Conservation (phyloP, 2,113 vertebrate genomes). For the Upupa epops region DNA sequence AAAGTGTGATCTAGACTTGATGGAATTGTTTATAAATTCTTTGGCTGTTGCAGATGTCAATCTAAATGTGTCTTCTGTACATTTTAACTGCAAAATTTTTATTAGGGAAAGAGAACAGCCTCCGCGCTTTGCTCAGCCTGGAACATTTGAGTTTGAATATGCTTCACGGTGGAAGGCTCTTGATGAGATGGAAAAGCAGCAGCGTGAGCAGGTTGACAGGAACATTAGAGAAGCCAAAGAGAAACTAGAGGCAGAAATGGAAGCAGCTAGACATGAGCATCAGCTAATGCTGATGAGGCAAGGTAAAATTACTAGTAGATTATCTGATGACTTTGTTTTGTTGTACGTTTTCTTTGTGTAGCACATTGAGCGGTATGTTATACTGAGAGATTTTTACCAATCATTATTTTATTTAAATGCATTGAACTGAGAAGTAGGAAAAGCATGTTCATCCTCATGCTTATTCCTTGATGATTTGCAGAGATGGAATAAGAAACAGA, state of each 20-base stretch:
- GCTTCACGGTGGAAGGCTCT: slow-evolving; percentile 97
- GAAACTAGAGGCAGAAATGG: slow-evolving; percentile 97
- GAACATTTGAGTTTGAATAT: slow-evolving; percentile 98
- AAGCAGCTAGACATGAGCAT: slow-evolving; percentile 95
- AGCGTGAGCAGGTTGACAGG: slow-evolving; percentile 91
- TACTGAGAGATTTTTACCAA: background rate
- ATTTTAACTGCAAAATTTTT: slow-evolving; percentile 49
- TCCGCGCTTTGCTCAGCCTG: slow-evolving; percentile 94
- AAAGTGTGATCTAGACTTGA: background rate
- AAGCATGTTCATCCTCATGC: background rate
- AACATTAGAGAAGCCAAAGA: slow-evolving; percentile 95
- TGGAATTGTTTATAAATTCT: background rate
- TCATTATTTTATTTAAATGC: background rate
- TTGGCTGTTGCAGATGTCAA: background rate
- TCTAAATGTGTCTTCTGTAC: slow-evolving; percentile 5
- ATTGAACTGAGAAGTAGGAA: background rate
- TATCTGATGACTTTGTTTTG: background rate
- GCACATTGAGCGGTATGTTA: background rate
- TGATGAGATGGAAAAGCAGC: slow-evolving; percentile 96
- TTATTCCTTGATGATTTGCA: background rate
- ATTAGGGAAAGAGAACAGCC: slow-evolving; percentile 89
- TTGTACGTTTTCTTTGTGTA: background rate
- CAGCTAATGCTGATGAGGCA: slow-evolving; percentile 99
- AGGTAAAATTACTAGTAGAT: slow-evolving; percentile 76
- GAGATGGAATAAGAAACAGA: background rate